Evolutionary conservation across 2,888 invertebrate genomes (phyloP).

Genomic region (Octodonta nipae): DNA sequence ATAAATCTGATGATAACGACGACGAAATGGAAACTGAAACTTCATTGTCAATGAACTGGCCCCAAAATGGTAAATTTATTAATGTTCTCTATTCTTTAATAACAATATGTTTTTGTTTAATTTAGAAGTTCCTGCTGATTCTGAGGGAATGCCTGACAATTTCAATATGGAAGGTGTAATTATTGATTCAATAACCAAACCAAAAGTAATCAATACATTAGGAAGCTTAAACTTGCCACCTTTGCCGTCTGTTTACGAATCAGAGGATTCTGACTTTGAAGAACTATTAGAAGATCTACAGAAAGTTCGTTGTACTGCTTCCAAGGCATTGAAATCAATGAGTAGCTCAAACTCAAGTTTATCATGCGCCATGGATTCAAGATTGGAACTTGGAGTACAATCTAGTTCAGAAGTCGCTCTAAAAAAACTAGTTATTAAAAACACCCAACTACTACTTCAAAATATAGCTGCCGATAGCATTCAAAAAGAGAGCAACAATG

Average conservation of each 20-base stretch:
- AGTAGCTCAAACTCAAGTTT: slow-evolving; percentile 27
- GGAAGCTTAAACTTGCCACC: slow-evolving; percentile 37
- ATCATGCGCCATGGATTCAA: slow-evolving; percentile 60
- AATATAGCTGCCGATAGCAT: slow-evolving; percentile 24
- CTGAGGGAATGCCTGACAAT: no score
- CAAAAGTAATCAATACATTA: no score
- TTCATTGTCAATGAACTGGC: slow-evolving; percentile 19
- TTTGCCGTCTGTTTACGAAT: slow-evolving; percentile 60
- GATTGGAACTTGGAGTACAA: slow-evolving; percentile 65
- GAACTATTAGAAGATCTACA: slow-evolving; percentile 59
- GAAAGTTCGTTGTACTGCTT: slow-evolving; percentile 41
- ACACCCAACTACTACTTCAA: slow-evolving; percentile 26
- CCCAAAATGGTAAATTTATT: slow-evolving; percentile 20
- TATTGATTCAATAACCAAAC: no score
- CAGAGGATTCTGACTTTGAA: slow-evolving; percentile 66
- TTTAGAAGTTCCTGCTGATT: no score
- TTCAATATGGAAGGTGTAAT: no score
- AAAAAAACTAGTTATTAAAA: slow-evolving; percentile 38
- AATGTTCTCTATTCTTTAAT: no score
- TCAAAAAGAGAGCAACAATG: slow-evolving; percentile 15
- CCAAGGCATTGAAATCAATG: slow-evolving; percentile 23
- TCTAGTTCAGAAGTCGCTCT: slow-evolving; percentile 62
- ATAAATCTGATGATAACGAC: slow-evolving; percentile 13
- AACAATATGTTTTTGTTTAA: no score
- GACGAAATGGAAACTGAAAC: slow-evolving; percentile 7